Evolutionary conservation across 2,797 vertebrate genomes (phyloP).

Genomic region (Liasis olivaceus): DNA sequence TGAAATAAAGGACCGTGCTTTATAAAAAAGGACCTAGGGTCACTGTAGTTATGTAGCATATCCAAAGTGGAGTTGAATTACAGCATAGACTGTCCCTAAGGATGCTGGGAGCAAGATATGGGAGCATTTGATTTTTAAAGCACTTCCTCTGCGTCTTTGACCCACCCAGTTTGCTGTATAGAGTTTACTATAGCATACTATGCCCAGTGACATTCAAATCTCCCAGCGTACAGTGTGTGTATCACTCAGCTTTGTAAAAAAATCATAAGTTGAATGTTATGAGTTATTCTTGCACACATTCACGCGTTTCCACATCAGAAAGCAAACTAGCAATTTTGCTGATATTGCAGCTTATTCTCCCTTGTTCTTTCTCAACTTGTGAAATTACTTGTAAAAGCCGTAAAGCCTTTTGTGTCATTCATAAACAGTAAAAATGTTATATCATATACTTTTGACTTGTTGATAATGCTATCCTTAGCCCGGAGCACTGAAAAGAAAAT

Average conservation of each 20-base stretch:
- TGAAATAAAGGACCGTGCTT: neutral
- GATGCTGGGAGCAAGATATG: neutral
- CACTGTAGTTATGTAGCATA: neutral
- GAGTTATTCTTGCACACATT: neutral
- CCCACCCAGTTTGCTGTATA: neutral
- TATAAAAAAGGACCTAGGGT: neutral
- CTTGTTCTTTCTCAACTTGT: constrained; percentile 61
- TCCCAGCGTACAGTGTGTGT: constrained; percentile 3
- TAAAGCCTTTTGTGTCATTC: constrained; percentile 71
- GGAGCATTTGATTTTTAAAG: neutral
- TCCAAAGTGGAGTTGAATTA: neutral
- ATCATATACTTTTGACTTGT: constrained; percentile 70
- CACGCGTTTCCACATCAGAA: neutral
- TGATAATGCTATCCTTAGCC: constrained; percentile 75
- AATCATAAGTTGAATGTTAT: neutral
- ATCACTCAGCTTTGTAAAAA: neutral
- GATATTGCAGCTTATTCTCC: constrained; percentile 29
- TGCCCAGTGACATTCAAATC: neutral
- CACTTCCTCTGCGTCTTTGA: neutral
- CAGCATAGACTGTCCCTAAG: neutral
- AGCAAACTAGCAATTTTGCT: constrained; percentile 50
- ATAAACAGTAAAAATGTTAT: constrained; percentile 73
- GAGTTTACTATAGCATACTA: neutral
- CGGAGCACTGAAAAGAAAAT: constrained; percentile 73
- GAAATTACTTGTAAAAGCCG: constrained; percentile 68